These are phyloP conservation scores for Phengaris alcon DNA, from an alignment of 2,888 invertebrate species.

Conservation along the genomic window DNA sequence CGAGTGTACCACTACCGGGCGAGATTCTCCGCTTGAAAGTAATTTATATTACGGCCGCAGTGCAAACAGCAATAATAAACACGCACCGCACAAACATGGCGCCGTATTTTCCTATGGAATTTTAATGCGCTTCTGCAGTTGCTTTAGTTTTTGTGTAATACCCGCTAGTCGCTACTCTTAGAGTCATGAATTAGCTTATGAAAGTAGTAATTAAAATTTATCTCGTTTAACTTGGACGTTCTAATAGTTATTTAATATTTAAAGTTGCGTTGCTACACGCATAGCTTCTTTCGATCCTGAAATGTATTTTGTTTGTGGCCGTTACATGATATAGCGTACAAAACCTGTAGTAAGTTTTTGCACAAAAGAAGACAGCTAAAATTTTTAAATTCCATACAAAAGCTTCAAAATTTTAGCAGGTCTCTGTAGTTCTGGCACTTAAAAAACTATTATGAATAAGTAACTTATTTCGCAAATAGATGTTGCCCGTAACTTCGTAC, in stretches of 20 bases:
- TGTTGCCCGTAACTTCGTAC: no score
- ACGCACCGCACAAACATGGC: slow-evolving; percentile 1
- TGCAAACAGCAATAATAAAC: neutral
- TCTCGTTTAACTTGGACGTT: neutral
- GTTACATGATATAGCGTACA: no score
- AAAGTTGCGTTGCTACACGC: neutral
- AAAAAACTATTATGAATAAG: no score
- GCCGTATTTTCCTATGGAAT: slow-evolving; percentile 3
- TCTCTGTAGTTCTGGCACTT: no score
- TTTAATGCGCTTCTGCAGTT: slow-evolving; percentile 10
- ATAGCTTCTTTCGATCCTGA: neutral
- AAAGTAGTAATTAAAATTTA: neutral
- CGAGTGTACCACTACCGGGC: neutral
- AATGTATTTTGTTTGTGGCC: neutral
- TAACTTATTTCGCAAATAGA: no score
- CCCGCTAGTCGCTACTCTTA: no score
- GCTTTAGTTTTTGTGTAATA: neutral
- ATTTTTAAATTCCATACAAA: no score
- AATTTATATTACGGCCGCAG: slow-evolving; percentile 22
- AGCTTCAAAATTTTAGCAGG: no score
- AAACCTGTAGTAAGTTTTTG: no score
- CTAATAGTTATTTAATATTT: neutral
- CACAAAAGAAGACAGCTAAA: no score
- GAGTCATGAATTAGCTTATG: neutral
- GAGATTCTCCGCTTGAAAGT: slow-evolving; percentile 8